phyloP scores from a whole-genome alignment of 1,140 invertebrate species.

The Agrypnia vestita region DNA sequence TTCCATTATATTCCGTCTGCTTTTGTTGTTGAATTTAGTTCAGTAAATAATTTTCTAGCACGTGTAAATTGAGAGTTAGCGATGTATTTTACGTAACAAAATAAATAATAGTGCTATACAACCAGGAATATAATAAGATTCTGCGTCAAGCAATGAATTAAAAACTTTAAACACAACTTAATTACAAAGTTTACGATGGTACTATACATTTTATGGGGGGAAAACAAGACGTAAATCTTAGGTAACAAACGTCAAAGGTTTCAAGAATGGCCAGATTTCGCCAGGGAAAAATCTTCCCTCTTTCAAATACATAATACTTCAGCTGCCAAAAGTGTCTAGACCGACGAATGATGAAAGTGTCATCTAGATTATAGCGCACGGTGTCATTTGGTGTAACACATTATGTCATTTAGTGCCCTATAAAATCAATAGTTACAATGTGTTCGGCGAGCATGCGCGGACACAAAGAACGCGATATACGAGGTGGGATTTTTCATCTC shows the following conservation, averaged over 20 bases:
- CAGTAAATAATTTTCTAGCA: no score
- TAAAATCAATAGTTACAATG: slow-evolving; percentile 50
- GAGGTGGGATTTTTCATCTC: not conserved
- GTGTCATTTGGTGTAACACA: slow-evolving; percentile 46
- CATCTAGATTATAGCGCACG: slow-evolving; percentile 42
- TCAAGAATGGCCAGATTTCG: no score
- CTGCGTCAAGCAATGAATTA: no score
- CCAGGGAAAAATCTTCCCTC: no score
- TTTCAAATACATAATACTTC: not conserved
- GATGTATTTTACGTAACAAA: no score
- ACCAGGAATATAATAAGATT: no score
- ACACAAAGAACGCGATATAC: slow-evolving; percentile 28
- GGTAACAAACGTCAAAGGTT: not conserved
- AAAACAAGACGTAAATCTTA: slow-evolving; percentile 20
- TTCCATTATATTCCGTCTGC: no score
- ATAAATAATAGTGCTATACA: no score
- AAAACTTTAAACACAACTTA: no score
- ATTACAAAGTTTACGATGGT: no score
- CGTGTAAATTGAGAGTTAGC: no score
- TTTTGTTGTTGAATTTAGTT: no score
- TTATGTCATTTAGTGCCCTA: slow-evolving; percentile 50
- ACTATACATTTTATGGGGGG: not conserved
- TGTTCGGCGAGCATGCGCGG: slow-evolving; percentile 36
- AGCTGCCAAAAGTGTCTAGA: slow-evolving; percentile 39
- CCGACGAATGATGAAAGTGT: slow-evolving; percentile 27